Percentiles rank a stretch among this genome's conserved stretches.
phyloP scores from a whole-genome alignment of 1,140 invertebrate species.

The Parapsyche elsis region DNA sequence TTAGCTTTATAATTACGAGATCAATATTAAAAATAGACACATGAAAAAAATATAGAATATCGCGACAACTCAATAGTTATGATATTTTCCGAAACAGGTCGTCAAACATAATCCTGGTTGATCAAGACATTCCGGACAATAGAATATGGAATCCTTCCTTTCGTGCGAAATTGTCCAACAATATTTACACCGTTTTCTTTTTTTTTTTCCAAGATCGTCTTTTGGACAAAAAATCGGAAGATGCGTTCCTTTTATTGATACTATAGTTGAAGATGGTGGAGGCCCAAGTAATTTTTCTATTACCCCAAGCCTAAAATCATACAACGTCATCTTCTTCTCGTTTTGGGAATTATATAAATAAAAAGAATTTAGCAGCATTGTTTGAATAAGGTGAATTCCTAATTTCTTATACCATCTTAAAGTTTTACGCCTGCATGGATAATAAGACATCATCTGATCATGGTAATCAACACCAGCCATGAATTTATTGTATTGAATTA shows the following conservation, averaged over 20 bases:
- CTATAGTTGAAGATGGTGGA: no score
- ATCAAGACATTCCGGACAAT: no score
- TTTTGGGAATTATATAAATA: background rate
- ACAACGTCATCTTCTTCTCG: background rate
- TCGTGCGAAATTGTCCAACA: no score
- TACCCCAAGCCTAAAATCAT: background rate
- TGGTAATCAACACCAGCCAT: background rate
- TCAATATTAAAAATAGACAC: no score
- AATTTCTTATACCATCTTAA: constrained; percentile 2
- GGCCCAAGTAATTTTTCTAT: background rate
- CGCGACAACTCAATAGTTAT: no score
- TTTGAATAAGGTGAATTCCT: background rate
- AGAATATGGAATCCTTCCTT: no score
- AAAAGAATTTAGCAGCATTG: background rate
- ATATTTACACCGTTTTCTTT: no score
- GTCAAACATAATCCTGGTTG: no score
- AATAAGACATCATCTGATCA: background rate
- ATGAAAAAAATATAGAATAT: no score
- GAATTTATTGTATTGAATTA: background rate
- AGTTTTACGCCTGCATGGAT: background rate
- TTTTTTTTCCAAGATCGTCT: background rate
- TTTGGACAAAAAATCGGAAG: background rate
- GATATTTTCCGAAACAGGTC: no score
- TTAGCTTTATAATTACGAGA: no score
- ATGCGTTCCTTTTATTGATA: no score